A percentile compares a stretch with the other conserved stretches of the same genome.
phyloP scores from a whole-genome alignment of 2,888 invertebrate species.

The Sinotaia quadrata region DNA sequence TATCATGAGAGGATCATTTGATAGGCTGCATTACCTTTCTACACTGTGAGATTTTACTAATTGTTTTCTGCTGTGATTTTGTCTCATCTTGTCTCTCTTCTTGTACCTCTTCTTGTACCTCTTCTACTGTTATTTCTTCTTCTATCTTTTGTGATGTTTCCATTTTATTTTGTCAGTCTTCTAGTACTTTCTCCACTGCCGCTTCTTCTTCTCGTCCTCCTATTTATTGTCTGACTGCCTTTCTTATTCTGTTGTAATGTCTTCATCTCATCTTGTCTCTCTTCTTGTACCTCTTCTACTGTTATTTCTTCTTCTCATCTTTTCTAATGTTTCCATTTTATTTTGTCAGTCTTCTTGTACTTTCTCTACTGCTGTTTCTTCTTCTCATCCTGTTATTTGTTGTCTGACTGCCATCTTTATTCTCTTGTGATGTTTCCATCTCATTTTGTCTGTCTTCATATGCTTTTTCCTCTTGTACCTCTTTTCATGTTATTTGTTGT shows the following conservation, averaged over 20 bases:
- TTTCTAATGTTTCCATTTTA: not conserved
- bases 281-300: not conserved
- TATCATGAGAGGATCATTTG: conserved; percentile 69
- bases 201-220: not conserved
- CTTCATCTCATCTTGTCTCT: too few species aligned
- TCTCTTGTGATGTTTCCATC: too few species aligned
- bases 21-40: conserved; percentile 58
- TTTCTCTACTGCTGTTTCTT: not conserved
- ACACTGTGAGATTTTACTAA: conserved; percentile 71
- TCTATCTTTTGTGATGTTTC: not conserved
- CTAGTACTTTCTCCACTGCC: not conserved
- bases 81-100: not conserved
- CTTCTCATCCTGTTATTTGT: too few species aligned
- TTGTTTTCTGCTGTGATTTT: too few species aligned
- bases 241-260: too few species aligned
- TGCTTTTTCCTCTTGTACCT: not conserved
- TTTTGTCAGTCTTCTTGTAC: not conserved
- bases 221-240: too few species aligned
- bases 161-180: not conserved
- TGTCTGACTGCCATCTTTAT: too few species aligned
- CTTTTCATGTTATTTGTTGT: too few species aligned
- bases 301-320: not conserved
- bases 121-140: too few species aligned
- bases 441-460: too few species aligned
- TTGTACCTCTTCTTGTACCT: not conserved